phyloP scores from a whole-genome alignment of 2,888 invertebrate genomes.

The Marasmarcha lunaedactyla region DNA sequence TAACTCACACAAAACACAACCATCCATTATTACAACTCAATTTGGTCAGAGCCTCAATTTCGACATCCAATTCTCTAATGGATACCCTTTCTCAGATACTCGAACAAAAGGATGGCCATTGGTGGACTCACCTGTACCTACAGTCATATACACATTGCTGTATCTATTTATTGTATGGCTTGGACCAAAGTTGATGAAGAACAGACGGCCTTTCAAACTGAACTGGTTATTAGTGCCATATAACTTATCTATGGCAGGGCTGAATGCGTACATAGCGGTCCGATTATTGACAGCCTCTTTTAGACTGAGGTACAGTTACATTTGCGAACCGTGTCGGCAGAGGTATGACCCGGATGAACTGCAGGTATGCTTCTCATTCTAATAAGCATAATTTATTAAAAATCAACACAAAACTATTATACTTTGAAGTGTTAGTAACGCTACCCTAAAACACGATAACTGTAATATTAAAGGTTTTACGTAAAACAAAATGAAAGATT shows the following conservation, averaged over 20 bases:
- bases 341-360: slow-evolving; percentile 83
- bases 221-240: slow-evolving; percentile 84
- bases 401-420: too few relatives aligned
- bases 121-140: slow-evolving; percentile 85
- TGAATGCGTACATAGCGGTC: slow-evolving; percentile 87
- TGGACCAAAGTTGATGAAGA: slow-evolving; percentile 86
- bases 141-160: slow-evolving; percentile 74
- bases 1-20: too few relatives aligned
- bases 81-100: slow-evolving; percentile 71
- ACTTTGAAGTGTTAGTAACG: too few relatives aligned
- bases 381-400: too few relatives aligned
- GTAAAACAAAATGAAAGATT: too few relatives aligned
- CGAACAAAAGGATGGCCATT: slow-evolving; percentile 88
- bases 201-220: slow-evolving; percentile 80
- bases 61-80: too few relatives aligned
- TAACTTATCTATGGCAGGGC: slow-evolving; percentile 83
- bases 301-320: slow-evolving; percentile 83
- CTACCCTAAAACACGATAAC: too few relatives aligned
- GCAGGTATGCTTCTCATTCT: slow-evolving; percentile 73
- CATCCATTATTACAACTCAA: too few relatives aligned
- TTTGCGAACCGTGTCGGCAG: slow-evolving; percentile 87
- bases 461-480: too few relatives aligned
- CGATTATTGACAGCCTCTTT: slow-evolving; percentile 81
- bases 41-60: too few relatives aligned
- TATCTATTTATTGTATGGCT: slow-evolving; percentile 84